These are phyloP conservation scores for Pelecanus crispus DNA, from an alignment of 2,113 vertebrate genomes.

Conservation along the genomic window DNA sequence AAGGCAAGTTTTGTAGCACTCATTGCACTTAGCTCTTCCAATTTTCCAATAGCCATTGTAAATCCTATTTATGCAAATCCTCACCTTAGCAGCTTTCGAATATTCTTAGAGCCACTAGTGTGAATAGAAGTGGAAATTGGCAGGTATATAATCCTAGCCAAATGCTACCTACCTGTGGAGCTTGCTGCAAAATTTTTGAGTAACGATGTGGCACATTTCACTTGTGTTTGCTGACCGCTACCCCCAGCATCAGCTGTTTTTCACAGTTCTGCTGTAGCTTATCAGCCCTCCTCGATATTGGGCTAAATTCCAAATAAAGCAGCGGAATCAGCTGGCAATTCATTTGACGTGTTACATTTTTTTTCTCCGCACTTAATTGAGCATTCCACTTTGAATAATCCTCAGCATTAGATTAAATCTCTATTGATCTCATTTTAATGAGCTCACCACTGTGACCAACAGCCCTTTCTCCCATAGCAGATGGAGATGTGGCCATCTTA, in stretches of 20 bases:
- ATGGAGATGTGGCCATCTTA: not conserved
- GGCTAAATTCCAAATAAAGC: not conserved
- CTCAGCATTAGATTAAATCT: conserved; percentile 53
- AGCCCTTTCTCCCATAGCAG: not conserved
- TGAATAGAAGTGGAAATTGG: not conserved
- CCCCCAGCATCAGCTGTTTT: not conserved
- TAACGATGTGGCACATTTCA: not conserved
- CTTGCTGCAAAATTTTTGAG: not conserved
- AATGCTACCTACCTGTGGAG: not conserved
- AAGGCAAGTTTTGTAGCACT: not conserved
- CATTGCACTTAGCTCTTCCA: not conserved
- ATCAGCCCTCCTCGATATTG: not conserved
- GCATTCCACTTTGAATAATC: conserved; percentile 30
- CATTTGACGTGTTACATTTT: not conserved
- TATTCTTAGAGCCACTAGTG: not conserved
- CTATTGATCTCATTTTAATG: conserved; percentile 55
- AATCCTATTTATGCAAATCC: conserved; percentile 11
- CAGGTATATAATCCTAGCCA: not conserved
- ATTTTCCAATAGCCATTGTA: not conserved
- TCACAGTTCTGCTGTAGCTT: not conserved
- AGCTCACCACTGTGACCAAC: conserved; percentile 44
- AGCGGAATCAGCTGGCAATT: conserved; percentile 34
- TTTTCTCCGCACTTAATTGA: conserved; percentile 21
- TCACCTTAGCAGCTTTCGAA: not conserved
- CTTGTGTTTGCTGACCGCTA: not conserved